These are phyloP conservation scores for Leptinotarsa lineolata DNA, from an alignment of 1,140 invertebrate species.

Conservation along the genomic window DNA sequence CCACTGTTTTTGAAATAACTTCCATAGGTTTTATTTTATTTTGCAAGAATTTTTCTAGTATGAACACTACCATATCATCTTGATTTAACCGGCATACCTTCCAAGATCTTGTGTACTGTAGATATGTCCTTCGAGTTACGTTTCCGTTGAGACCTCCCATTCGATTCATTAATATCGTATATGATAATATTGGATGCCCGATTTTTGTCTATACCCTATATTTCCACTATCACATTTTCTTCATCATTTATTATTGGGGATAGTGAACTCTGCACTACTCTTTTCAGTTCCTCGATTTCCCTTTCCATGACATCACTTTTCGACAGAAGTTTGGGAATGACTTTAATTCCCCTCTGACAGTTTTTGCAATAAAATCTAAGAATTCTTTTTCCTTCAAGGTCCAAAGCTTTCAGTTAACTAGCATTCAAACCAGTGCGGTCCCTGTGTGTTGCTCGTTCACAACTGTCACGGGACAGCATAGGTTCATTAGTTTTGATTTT, in stretches of 20 bases:
- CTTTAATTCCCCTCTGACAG: conserved; percentile 9
- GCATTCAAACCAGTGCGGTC: conserved; percentile 4
- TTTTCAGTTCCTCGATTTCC: conserved; percentile 6
- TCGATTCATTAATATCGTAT: conserved; percentile 15
- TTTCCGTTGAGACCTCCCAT: conserved; percentile 6
- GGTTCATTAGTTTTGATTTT: conserved; percentile 19
- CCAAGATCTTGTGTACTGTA: conserved; percentile 5
- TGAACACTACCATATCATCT: conserved; percentile 11
- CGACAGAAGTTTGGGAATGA: conserved; percentile 14
- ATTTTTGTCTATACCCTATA: conserved; percentile 16
- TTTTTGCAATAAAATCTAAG: conserved; percentile 16
- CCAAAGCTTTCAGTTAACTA: background rate
- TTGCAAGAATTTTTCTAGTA: background rate
- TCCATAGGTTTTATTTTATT: conserved; percentile 11
- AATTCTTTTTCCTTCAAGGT: conserved; percentile 16
- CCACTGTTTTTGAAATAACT: background rate
- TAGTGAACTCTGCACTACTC: background rate
- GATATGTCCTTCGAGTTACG: background rate
- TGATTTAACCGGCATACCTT: background rate
- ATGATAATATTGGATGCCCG: conserved; percentile 15
- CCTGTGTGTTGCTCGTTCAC: conserved; percentile 13
- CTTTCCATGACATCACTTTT: conserved; percentile 15
- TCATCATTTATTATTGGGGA: background rate
- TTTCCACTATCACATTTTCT: conserved; percentile 18
- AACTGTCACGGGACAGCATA: conserved; percentile 14